phyloP scores from a whole-genome alignment of 1,140 invertebrate species.

The Calephelis virginiensis region DNA sequence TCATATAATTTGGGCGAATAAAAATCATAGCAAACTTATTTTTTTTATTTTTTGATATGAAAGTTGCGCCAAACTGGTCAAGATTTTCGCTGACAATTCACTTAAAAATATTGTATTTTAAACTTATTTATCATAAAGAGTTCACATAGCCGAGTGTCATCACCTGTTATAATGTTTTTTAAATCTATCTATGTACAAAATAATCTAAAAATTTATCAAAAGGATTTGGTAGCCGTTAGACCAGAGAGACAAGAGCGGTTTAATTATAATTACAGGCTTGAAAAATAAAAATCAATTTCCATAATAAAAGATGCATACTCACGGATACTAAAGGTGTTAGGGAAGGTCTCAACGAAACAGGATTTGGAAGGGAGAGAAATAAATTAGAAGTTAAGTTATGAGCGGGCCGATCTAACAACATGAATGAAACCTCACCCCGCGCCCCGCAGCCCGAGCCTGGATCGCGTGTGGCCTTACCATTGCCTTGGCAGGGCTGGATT shows the following conservation, averaged over 20 bases:
- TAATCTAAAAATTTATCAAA: too few relatives aligned
- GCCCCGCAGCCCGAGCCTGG: conserved; percentile 35
- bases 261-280: background rate
- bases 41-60: too few relatives aligned
- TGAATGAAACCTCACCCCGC: conserved; percentile 67
- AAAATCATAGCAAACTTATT: too few relatives aligned
- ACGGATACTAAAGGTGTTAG: conserved; percentile 48
- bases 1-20: too few relatives aligned
- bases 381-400: conserved; percentile 77
- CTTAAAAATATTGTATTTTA: too few relatives aligned
- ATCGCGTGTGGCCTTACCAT: conserved; percentile 72
- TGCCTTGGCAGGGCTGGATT: conserved; percentile 54
- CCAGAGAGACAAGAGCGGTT: background rate
- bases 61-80: too few relatives aligned
- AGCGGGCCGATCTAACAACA: conserved; percentile 73
- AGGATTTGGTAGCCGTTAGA: background rate
- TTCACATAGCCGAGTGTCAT: too few relatives aligned
- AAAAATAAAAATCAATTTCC: conserved; percentile 13
- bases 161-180: too few relatives aligned
- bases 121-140: too few relatives aligned
- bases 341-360: conserved; percentile 52
- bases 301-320: conserved; percentile 52
- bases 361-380: conserved; percentile 59
- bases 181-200: too few relatives aligned
- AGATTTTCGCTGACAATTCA: too few relatives aligned